These are phyloP conservation scores for Allobates femoralis DNA, from an alignment of 2,797 vertebrate genomes.

Conservation along the genomic window DNA sequence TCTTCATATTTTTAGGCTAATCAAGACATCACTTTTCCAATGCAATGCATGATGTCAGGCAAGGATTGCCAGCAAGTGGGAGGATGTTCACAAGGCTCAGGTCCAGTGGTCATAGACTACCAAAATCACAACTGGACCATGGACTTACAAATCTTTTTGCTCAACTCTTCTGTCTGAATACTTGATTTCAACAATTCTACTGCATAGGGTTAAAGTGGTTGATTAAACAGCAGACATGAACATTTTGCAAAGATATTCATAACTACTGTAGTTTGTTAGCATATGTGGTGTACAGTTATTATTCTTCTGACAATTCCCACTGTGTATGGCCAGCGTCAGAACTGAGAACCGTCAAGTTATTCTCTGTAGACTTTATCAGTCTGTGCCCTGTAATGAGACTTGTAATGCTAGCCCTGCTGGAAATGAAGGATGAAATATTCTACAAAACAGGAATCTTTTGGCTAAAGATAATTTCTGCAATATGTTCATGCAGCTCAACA, in stretches of 20 bases:
- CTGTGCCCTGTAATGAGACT: background rate
- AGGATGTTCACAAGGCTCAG: too few relatives aligned
- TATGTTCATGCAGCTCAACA: background rate
- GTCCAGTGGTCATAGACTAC: too few relatives aligned
- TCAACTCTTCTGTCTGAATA: too few relatives aligned
- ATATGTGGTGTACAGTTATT: background rate
- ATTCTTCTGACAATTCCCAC: background rate
- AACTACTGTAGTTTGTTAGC: background rate
- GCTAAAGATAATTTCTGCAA: background rate
- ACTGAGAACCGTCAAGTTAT: background rate
- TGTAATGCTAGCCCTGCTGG: background rate
- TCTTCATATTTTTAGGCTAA: too few relatives aligned
- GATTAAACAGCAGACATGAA: too few relatives aligned
- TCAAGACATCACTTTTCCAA: too few relatives aligned
- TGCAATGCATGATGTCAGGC: too few relatives aligned
- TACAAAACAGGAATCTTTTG: background rate
- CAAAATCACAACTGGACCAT: too few relatives aligned
- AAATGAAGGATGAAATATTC: background rate
- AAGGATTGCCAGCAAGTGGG: too few relatives aligned
- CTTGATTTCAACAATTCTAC: background rate
- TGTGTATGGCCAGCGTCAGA: background rate
- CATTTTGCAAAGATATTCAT: too few relatives aligned
- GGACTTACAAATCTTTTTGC: too few relatives aligned
- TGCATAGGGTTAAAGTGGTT: background rate
- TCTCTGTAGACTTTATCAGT: background rate